A percentile compares a stretch with the other conserved stretches of the same genome.
Evolutionary conservation across 2,113 vertebrate species (phyloP).

Genomic region (Rhadina sibilatrix): DNA sequence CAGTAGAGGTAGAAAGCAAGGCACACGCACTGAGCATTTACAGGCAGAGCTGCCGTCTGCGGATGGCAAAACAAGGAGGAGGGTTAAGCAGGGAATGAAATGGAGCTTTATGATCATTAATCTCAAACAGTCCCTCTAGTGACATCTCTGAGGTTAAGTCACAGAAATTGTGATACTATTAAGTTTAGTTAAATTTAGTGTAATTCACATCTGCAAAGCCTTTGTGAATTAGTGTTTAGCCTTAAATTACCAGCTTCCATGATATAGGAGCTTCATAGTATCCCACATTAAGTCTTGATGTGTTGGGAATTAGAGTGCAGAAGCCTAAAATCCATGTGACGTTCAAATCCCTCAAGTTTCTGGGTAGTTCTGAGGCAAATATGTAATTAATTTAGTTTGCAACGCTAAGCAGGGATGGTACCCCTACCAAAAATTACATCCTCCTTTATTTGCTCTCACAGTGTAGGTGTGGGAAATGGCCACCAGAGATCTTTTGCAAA

Average conservation of each 20-base stretch:
- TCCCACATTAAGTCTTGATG: background rate
- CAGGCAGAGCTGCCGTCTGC: background rate
- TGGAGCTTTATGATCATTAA: background rate
- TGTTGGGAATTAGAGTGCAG: background rate
- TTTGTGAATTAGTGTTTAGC: background rate
- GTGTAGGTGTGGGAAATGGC: background rate
- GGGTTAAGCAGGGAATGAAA: background rate
- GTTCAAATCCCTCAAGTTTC: background rate
- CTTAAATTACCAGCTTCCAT: background rate
- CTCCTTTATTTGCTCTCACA: background rate
- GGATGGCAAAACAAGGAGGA: background rate
- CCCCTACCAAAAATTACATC: background rate
- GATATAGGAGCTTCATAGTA: background rate
- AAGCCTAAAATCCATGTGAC: background rate
- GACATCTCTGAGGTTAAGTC: slow-evolving; percentile 29
- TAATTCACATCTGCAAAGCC: slow-evolving; percentile 7
- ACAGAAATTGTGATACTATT: background rate
- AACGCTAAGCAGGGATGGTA: background rate
- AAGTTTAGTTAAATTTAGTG: slow-evolving; percentile 24
- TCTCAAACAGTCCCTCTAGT: background rate
- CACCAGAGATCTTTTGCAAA: background rate
- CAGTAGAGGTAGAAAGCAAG: background rate
- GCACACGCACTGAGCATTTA: background rate
- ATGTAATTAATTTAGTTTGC: background rate
- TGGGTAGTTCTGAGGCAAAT: background rate